Percentiles rank a stretch among this genome's conserved stretches.
These are phyloP conservation scores for Zaprionus davidi DNA, from an alignment of 1,140 invertebrate species.

Conservation along the genomic window DNA sequence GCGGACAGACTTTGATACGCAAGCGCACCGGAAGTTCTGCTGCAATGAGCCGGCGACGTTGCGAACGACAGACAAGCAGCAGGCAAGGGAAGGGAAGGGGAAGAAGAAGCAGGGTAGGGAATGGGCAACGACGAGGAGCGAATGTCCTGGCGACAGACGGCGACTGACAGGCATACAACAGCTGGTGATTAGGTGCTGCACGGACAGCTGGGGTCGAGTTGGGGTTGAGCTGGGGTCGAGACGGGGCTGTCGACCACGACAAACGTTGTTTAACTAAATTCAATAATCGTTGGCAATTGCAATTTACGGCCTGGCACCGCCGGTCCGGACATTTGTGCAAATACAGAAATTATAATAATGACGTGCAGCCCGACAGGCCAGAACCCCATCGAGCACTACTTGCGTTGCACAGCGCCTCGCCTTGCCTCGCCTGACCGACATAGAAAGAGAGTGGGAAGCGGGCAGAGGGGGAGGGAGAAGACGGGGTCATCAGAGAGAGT, in stretches of 20 bases:
- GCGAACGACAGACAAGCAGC: neutral
- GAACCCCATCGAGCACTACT: neutral
- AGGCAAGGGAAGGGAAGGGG: neutral
- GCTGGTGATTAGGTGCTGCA: slow-evolving; percentile 65
- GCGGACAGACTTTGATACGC: slow-evolving; percentile 76
- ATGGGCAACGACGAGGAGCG: neutral
- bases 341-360: slow-evolving; percentile 84
- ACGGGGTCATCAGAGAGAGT: no score
- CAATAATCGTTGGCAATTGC: slow-evolving; percentile 84
- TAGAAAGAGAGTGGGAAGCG: slow-evolving; percentile 1
- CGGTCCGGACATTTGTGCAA: slow-evolving; percentile 75
- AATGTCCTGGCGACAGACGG: slow-evolving; percentile 51
- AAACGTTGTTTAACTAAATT: slow-evolving; percentile 84
- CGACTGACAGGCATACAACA: slow-evolving; percentile 64
- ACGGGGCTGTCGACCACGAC: slow-evolving; percentile 54
- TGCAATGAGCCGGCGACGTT: slow-evolving; percentile 69
- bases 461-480: no score
- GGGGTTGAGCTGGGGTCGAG: neutral
- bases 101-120: neutral
- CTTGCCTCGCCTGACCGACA: slow-evolving; percentile 35
- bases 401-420: neutral
- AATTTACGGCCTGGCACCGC: slow-evolving; percentile 75
- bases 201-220: slow-evolving; percentile 9
- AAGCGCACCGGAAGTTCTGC: slow-evolving; percentile 78
- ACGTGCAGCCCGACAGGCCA: slow-evolving; percentile 48